Base-by-base conservation (phyloP, 2,797 vertebrate species). In the Chelon auratus region DNA sequence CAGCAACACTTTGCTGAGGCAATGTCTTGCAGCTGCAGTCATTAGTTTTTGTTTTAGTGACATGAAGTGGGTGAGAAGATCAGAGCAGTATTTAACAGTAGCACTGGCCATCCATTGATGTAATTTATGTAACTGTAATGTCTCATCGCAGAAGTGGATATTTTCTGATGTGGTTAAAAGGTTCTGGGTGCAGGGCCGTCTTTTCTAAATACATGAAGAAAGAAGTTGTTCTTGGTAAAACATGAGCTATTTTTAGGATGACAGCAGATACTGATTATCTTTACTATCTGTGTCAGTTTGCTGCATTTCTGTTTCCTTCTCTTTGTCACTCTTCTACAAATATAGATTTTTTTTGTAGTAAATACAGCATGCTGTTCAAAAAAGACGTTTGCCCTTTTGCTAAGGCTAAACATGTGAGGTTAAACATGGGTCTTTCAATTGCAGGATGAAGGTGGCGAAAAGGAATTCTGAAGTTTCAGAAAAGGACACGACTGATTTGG, bases 401-500 rank as follows among this genome's bases (percentile, higher is more conserved):
- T 43, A 6, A 30, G 3, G 17, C 6, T 47, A 47, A 47, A 9
- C 4, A 30, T 30, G 30, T 64, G 11, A 57, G 3, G 1, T 2
- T 54, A 53, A 57, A 67, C 1, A 0, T 64, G 5, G 0, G 3
- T 59, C n/a, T 62, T 64, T 55, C n/a, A 40, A 17, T 62, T n/a
- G 40, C 40, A 94, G 93, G 78, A 56, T 82, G 53, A 93, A 92
- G 45, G 53, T 86, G 11, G 56, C 60, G 65, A 92, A 88, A 62
- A 91, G 55, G 24, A 80, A 39, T 51, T 82, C 77, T 13, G 93
- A 93, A 8, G 55, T 26, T n/a, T 61, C 59, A 65, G 80, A 64
- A 66, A 52, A 75, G n/a, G 91, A 92, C 0, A 80, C 30, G 30
- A 3, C 81, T 0, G 92, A 95, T 55, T 68, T 95, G 90, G 95